Conservation (phyloP, 2,888 invertebrate genomes). For the Lycia hirtaria region DNA sequence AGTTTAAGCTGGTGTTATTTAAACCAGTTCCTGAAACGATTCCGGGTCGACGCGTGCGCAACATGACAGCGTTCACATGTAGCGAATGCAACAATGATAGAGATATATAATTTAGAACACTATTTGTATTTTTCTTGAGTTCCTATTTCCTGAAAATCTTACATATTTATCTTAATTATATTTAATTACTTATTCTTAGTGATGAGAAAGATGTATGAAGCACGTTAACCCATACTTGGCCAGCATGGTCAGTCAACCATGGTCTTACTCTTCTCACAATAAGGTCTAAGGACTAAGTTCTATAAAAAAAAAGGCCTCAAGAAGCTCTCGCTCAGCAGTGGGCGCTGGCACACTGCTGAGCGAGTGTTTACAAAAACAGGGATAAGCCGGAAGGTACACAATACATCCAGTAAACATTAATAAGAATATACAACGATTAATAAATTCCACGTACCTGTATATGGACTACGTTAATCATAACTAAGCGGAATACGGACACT, state of each 20-base stretch:
- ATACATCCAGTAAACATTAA: neutral
- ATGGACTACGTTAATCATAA: constrained; percentile 1
- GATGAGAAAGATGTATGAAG: too few relatives aligned
- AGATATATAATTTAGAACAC: neutral
- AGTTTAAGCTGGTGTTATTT: constrained; percentile 50
- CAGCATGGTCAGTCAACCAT: too few relatives aligned
- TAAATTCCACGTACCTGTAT: neutral
- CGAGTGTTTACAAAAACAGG: too few relatives aligned
- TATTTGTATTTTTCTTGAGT: neutral
- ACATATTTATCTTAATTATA: neutral
- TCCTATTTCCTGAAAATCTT: constrained; percentile 4
- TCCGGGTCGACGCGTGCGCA: constrained; percentile 67
- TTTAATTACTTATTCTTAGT: too few relatives aligned
- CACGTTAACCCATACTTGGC: too few relatives aligned
- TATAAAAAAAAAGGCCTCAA: too few relatives aligned
- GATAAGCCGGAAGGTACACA: neutral
- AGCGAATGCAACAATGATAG: constrained; percentile 35
- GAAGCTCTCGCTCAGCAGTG: too few relatives aligned
- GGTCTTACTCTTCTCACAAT: too few relatives aligned
- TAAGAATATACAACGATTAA: constrained; percentile 3
- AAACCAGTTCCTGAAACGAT: constrained; percentile 59
- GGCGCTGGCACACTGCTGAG: too few relatives aligned
- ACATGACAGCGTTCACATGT: constrained; percentile 47
- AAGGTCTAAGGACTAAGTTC: too few relatives aligned
- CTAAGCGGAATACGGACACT: constrained; percentile 10